Percentiles rank a stretch among this genome's conserved stretches.
Conservation (phyloP, 2,797 vertebrate genomes). For the Orientallactaga sibirica region DNA sequence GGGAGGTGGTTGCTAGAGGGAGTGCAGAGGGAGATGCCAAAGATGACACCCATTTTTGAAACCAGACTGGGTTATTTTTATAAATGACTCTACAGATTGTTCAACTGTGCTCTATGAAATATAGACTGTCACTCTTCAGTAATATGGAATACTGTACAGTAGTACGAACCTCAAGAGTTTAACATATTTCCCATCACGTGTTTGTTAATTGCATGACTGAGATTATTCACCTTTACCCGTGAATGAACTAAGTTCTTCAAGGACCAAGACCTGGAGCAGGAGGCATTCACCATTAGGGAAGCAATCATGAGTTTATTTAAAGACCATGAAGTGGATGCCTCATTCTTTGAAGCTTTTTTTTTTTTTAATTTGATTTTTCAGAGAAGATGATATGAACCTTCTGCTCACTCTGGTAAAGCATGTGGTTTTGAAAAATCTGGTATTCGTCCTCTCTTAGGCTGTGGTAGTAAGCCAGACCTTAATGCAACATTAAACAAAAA, state of each 20-base stretch:
- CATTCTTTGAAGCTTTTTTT: slow-evolving; percentile 24
- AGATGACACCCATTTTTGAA: slow-evolving; percentile 70
- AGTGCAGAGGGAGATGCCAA: slow-evolving; percentile 58
- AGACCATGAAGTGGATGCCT: slow-evolving; percentile 31
- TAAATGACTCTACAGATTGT: slow-evolving; percentile 68
- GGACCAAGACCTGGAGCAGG: slow-evolving; percentile 56
- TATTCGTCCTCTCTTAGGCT: neutral
- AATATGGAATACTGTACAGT: slow-evolving; percentile 41
- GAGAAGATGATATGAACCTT: slow-evolving; percentile 44
- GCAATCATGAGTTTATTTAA: slow-evolving; percentile 57
- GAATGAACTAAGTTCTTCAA: slow-evolving; percentile 66
- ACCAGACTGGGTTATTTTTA: slow-evolving; percentile 77
- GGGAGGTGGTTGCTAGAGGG: slow-evolving; percentile 70
- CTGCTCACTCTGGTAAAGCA: slow-evolving; percentile 3
- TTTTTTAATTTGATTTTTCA: slow-evolving; percentile 31
- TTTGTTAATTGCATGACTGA: slow-evolving; percentile 51
- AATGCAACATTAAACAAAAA: neutral
- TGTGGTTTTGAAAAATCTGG: slow-evolving; percentile 41
- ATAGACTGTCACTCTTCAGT: slow-evolving; percentile 57
- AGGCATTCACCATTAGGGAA: slow-evolving; percentile 56
- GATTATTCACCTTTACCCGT: slow-evolving; percentile 59
- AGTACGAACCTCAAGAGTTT: slow-evolving; percentile 57
- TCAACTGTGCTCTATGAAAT: slow-evolving; percentile 45
- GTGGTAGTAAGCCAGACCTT: neutral
- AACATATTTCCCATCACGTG: slow-evolving; percentile 45